A percentile compares a stretch with the other conserved stretches of the same genome.
phyloP scores from a whole-genome alignment of 2,113 vertebrate species.

The Prinia subflava region DNA sequence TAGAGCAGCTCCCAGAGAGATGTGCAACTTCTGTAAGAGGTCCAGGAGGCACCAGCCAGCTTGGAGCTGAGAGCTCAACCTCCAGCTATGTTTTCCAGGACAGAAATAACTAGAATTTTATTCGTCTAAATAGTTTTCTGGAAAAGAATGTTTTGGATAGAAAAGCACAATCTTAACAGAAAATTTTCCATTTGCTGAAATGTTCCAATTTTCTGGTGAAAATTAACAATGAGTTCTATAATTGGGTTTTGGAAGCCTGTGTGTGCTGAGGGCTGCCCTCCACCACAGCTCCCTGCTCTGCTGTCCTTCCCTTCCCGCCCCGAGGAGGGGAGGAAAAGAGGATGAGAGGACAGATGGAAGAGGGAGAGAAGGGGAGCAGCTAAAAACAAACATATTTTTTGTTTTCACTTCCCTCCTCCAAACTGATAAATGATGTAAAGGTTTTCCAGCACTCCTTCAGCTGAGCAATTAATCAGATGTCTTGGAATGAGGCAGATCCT shows the following conservation, averaged over 20 bases:
- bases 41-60: not conserved
- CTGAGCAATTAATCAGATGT: constrained; percentile 5
- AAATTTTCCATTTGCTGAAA: constrained; percentile 62
- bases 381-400: constrained; percentile 23
- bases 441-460: not conserved
- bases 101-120: constrained; percentile 43
- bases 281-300: not conserved
- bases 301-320: fast-evolving
- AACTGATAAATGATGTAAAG: constrained; percentile 22
- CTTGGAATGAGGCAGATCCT: constrained; percentile 7
- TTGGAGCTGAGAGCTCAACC: not conserved
- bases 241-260: constrained; percentile 3
- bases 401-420: constrained; percentile 2
- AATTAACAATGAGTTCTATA: constrained; percentile 39
- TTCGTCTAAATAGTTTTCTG: not conserved
- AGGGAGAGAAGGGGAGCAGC: constrained; percentile 2
- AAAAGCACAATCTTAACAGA: not conserved
- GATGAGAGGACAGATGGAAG: not conserved
- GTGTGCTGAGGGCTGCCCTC: not conserved
- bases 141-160: constrained; percentile 5
- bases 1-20: constrained; percentile 12
- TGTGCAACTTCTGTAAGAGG: constrained; percentile 14
- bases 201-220: constrained; percentile 61
- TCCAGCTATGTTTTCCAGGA: constrained; percentile 39
- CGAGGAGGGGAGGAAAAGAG: not conserved